A percentile compares a stretch with the other conserved stretches of the same genome.
Conservation (phyloP, 2,888 invertebrate species). For the Cylloceria caligata region DNA sequence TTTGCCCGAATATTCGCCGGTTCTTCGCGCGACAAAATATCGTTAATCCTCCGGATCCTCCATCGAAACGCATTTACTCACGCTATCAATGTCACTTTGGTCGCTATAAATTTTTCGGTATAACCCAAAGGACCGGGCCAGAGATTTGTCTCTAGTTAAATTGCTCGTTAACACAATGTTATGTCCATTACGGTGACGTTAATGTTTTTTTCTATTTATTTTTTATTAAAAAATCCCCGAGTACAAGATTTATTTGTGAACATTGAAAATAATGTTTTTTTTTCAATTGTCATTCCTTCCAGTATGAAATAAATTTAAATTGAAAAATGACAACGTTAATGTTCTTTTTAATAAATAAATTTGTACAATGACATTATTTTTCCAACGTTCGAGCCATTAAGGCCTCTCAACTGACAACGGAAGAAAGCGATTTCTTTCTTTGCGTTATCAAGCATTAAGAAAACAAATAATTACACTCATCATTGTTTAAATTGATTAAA, state of each 20-base stretch:
- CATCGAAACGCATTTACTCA: conserved; percentile 66
- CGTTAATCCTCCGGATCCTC: conserved; percentile 63
- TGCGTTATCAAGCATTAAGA: too few species aligned
- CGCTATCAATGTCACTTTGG: conserved; percentile 61
- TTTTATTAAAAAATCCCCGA: background rate
- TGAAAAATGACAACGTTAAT: too few species aligned
- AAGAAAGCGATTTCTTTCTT: too few species aligned
- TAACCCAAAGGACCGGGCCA: background rate
- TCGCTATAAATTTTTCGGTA: conserved; percentile 39
- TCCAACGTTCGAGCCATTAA: too few species aligned
- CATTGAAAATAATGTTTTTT: background rate
- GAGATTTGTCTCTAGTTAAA: conserved; percentile 1
- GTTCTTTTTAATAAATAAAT: background rate
- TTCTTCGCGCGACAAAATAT: conserved; percentile 68
- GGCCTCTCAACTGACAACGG: too few species aligned
- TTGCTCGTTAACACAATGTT: conserved; percentile 30
- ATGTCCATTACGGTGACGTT: conserved; percentile 17
- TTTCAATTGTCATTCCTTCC: background rate
- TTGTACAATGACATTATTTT: too few species aligned
- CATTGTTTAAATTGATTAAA: too few species aligned
- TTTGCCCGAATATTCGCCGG: conserved; percentile 57
- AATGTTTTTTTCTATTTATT: conserved; percentile 4
- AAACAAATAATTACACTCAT: too few species aligned
- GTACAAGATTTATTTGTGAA: background rate
- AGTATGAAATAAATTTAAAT: background rate